Conservation (phyloP, 2,113 vertebrate species). For the Ictalurus punctatus region DNA sequence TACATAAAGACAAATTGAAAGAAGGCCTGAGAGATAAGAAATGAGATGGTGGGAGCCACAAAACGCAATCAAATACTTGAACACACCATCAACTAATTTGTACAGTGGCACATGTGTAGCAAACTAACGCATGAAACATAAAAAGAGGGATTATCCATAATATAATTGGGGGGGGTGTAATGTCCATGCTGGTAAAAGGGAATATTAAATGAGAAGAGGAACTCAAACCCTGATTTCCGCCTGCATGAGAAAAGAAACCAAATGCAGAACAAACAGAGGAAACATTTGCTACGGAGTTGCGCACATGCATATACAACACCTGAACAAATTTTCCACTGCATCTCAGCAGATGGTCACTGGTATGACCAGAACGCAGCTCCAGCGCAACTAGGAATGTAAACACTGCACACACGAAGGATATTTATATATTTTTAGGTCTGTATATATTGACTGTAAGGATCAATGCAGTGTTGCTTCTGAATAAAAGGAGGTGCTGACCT, state of each 20-base stretch:
- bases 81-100: neutral
- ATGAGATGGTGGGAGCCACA: slow-evolving; percentile 10
- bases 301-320: neutral
- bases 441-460: neutral
- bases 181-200: neutral
- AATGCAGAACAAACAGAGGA: neutral
- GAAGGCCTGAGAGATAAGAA: slow-evolving; percentile 16
- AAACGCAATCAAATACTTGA: neutral
- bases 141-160: neutral
- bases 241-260: neutral
- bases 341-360: neutral
- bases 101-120: neutral
- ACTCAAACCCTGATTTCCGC: neutral
- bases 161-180: neutral
- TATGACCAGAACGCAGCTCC: neutral
- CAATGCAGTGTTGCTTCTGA: neutral
- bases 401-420: neutral
- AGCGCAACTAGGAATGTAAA: neutral
- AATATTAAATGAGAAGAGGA: neutral
- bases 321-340: neutral
- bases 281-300: neutral
- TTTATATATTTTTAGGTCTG: neutral
- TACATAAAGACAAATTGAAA: slow-evolving; percentile 42
- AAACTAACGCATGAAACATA: neutral
- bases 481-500: neutral